Base-by-base conservation (phyloP, 1,140 invertebrate species). In the Leptopilina boulardi region DNA sequence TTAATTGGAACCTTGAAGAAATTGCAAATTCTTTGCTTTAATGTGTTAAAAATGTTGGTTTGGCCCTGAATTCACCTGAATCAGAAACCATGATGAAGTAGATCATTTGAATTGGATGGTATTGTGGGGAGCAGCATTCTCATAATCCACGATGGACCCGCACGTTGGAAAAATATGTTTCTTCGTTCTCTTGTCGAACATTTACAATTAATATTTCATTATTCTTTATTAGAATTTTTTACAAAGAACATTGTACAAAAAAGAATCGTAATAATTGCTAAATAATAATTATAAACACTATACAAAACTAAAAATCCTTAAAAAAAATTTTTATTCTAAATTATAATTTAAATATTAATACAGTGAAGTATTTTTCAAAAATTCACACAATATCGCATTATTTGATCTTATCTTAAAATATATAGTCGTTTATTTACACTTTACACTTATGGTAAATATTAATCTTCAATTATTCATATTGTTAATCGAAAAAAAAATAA, bases 51-150 rank as follows among this genome's bases (percentile, higher is more conserved):
- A 90, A 89, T 90, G 86, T 90, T 90, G 89, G 90, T 90, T 90
- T 88, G 88, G 88, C 85, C 89, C 89, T 89, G 87, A 90, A 90
- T 90, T 90, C 88, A 90, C 89, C 89, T 90, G 88, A 89, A 88
- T 90, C 87, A 89, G 87, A 88, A 89, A 90, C 86, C 89, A 86
- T 84, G 89, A 75, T 82, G 87, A 85, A 84, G n/a, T n/a, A n/a
- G 77, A 85, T 82, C 82, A 84, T 86, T 76, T 84, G 82, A 82
- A 84, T 80, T 79, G 83, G 82, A 82, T 82, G 71, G 87, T 83
- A n/a, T n/a, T n/a, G n/a, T n/a, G n/a, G n/a, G n/a, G 6, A 83
- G 86, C 79, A 70, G 79, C 80, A 80, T 71, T 78, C 79, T 56
- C 73, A 74, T 8, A 70, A 75, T 83, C 84, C 80, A 76, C 54